Evolutionary conservation across 2,888 invertebrate species (phyloP).

Genomic region (Drosophila villosipedis): DNA sequence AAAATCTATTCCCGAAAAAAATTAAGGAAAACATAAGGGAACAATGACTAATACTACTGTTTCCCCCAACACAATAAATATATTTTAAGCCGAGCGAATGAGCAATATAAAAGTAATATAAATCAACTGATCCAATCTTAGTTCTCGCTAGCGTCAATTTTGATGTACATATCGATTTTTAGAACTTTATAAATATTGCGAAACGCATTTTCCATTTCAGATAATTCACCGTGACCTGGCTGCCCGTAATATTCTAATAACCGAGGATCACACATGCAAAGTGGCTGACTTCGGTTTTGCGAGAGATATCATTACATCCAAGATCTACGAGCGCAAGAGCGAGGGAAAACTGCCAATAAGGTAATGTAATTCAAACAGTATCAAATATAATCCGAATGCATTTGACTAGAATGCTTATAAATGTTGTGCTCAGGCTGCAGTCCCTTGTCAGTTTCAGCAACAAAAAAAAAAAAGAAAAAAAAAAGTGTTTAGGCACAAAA

Average conservation of each 20-base stretch:
- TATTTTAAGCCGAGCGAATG: background rate
- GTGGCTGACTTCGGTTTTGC: slow-evolving; percentile 98
- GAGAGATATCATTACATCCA: slow-evolving; percentile 94
- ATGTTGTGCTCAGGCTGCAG: background rate
- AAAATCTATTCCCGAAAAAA: background rate
- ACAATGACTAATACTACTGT: background rate
- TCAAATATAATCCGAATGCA: background rate
- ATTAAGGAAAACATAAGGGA: background rate
- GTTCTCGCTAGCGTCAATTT: background rate
- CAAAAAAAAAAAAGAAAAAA: too few species aligned
- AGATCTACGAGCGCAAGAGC: slow-evolving; percentile 94
- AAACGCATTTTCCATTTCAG: slow-evolving; percentile 85
- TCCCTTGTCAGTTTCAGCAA: too few species aligned
- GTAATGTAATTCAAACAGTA: slow-evolving; percentile 77
- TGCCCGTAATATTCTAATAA: slow-evolving; percentile 94
- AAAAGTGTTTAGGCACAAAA: too few species aligned
- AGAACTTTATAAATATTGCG: background rate
- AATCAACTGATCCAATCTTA: background rate
- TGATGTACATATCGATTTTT: background rate
- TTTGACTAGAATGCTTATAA: background rate
- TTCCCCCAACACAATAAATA: background rate
- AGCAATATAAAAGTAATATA: background rate
- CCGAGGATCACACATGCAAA: slow-evolving; percentile 94
- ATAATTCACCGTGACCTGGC: slow-evolving; percentile 96
- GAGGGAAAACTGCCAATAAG: slow-evolving; percentile 92